These are phyloP conservation scores for Drosophila willistoni DNA, from an alignment of 1,140 invertebrate species.

Conservation along the genomic window DNA sequence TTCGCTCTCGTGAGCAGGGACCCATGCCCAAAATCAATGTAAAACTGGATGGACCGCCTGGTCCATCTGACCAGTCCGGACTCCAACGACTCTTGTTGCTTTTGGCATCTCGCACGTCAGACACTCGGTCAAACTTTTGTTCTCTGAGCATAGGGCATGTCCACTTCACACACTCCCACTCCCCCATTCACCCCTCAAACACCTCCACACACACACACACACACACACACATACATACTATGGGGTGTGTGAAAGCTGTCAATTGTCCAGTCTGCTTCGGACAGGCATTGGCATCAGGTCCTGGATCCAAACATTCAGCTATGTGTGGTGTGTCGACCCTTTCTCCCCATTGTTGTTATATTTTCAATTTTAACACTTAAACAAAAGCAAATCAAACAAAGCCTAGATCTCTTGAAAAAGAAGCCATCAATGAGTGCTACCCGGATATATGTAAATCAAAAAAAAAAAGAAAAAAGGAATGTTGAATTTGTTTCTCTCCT, in stretches of 20 bases:
- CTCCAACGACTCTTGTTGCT: slow-evolving; percentile 52
- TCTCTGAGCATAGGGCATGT: slow-evolving; percentile 39
- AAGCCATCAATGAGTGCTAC: not conserved
- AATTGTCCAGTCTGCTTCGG: slow-evolving; percentile 63
- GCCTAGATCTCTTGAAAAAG: slow-evolving; percentile 12
- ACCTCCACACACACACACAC: slow-evolving; percentile 20
- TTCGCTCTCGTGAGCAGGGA: too few species aligned
- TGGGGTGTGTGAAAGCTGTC: slow-evolving; percentile 38
- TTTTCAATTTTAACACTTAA: not conserved
- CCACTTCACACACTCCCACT: slow-evolving; percentile 36
- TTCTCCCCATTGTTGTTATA: not conserved
- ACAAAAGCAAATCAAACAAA: slow-evolving; percentile 3
- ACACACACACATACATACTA: slow-evolving; percentile 21
- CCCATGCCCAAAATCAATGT: slow-evolving; percentile 66
- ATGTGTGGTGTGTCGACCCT: not conserved
- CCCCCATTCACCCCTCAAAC: slow-evolving; percentile 17
- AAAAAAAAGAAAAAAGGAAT: too few species aligned
- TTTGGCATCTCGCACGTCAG: slow-evolving; percentile 75
- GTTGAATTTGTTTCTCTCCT: too few species aligned
- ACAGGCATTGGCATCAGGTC: slow-evolving; percentile 45
- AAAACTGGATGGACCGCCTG: slow-evolving; percentile 35
- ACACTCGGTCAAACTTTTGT: slow-evolving; percentile 79
- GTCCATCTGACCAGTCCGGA: slow-evolving; percentile 63
- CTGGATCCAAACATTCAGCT: not conserved
- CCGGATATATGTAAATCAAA: too few species aligned